Conservation (phyloP, 2,888 invertebrate species). For the Chaitophorus viminalis region DNA sequence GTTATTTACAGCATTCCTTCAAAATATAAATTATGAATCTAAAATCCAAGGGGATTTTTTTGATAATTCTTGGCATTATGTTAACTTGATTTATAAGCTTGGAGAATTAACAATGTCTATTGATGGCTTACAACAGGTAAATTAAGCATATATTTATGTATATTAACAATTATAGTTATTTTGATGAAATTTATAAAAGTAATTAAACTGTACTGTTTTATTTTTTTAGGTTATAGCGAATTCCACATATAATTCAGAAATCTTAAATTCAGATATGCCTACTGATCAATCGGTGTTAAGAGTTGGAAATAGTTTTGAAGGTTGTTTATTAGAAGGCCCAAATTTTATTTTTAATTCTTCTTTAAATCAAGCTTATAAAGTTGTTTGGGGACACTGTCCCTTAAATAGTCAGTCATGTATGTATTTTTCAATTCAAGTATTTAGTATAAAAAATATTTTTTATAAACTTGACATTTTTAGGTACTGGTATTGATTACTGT, state of each 20-base stretch:
- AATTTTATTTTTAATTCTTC: constrained; percentile 79
- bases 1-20: constrained; percentile 68
- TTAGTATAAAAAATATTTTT: constrained; percentile 8
- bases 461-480: constrained; percentile 63
- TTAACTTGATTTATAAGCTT: constrained; percentile 74
- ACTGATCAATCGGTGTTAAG: constrained; percentile 73
- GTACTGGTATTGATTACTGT: constrained; percentile 75
- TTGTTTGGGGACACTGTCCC: constrained; percentile 81
- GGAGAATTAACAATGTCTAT: constrained; percentile 72
- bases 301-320: constrained; percentile 83
- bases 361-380: constrained; percentile 75
- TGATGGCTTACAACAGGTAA: constrained; percentile 71
- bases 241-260: constrained; percentile 79
- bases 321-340: constrained; percentile 88
- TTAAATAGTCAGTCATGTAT: constrained; percentile 77
- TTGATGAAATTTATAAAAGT: not conserved
- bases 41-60: constrained; percentile 76
- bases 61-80: constrained; percentile 85
- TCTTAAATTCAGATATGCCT: constrained; percentile 68
- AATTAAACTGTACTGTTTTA: constrained; percentile 70
- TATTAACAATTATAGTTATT: not conserved
- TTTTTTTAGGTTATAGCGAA: constrained; percentile 77
- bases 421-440: constrained; percentile 18
- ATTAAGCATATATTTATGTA: not conserved
- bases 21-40: constrained; percentile 71